Conservation (phyloP, 2,113 vertebrate species). For the Chamaea fasciata region DNA sequence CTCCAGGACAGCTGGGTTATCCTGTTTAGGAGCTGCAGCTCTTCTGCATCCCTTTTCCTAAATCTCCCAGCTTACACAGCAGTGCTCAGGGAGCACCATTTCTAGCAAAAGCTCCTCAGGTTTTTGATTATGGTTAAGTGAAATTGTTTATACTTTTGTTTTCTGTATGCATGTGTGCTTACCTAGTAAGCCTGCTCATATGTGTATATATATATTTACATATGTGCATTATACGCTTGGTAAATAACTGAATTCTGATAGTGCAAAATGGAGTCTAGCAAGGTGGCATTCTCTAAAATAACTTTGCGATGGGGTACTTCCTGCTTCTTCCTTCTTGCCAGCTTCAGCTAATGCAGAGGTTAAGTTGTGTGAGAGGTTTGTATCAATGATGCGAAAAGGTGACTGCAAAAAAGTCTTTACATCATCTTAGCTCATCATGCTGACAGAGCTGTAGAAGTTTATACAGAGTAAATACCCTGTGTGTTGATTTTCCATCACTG, state of each 20-base stretch:
- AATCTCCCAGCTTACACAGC: background rate
- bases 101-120: background rate
- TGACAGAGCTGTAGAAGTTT: background rate
- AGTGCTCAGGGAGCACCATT: fast-evolving
- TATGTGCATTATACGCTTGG: background rate
- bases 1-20: background rate
- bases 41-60: background rate
- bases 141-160: background rate
- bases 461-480: background rate
- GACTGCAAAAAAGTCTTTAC: background rate
- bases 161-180: no score
- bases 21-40: background rate
- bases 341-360: background rate
- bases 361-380: background rate
- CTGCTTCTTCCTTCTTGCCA: background rate
- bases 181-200: fast-evolving
- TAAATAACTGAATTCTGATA: background rate
- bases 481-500: background rate
- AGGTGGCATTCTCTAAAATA: background rate
- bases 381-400: background rate
- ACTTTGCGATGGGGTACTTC: background rate
- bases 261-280: background rate
- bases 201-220: fast-evolving
- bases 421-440: background rate
- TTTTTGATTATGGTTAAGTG: background rate